Conservation (phyloP, 2,113 vertebrate genomes). For the Gopherus flavomarginatus region DNA sequence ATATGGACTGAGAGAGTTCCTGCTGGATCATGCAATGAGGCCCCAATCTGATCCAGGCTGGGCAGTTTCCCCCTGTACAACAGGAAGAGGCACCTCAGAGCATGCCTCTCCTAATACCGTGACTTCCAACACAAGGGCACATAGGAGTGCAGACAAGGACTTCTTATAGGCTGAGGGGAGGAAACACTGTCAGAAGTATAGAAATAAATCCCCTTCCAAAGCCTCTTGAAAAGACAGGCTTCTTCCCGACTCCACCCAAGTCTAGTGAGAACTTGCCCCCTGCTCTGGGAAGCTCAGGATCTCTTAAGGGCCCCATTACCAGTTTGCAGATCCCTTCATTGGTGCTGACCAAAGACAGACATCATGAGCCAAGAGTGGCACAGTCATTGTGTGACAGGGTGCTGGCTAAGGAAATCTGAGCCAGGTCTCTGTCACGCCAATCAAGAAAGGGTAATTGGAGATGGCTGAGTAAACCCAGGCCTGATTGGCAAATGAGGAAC, state of each 20-base stretch:
- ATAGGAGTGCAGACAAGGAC: not conserved
- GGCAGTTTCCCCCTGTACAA: too few species aligned
- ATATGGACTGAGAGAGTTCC: too few species aligned
- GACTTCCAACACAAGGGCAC: not conserved
- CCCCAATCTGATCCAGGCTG: too few species aligned
- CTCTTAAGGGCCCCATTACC: not conserved
- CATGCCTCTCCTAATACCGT: too few species aligned
- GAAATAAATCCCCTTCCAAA: not conserved
- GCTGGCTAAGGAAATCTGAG: too few species aligned
- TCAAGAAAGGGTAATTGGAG: too few species aligned
- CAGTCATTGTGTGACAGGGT: not conserved
- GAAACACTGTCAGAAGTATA: not conserved
- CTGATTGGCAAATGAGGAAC: too few species aligned
- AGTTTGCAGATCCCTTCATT: not conserved
- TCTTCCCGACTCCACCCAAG: too few species aligned
- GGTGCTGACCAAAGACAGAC: not conserved
- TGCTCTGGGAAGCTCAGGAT: not conserved
- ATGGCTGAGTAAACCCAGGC: too few species aligned
- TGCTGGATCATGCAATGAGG: too few species aligned
- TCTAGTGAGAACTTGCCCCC: not conserved
- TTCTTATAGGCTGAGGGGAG: not conserved
- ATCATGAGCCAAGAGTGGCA: not conserved
- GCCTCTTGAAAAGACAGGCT: not conserved
- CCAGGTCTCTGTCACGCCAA: too few species aligned
- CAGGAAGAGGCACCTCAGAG: too few species aligned